Percentiles rank a stretch among this genome's conserved stretches.
Evolutionary conservation across 2,113 vertebrate genomes (phyloP).

Genomic region (Misgurnus anguillicaudatus): DNA sequence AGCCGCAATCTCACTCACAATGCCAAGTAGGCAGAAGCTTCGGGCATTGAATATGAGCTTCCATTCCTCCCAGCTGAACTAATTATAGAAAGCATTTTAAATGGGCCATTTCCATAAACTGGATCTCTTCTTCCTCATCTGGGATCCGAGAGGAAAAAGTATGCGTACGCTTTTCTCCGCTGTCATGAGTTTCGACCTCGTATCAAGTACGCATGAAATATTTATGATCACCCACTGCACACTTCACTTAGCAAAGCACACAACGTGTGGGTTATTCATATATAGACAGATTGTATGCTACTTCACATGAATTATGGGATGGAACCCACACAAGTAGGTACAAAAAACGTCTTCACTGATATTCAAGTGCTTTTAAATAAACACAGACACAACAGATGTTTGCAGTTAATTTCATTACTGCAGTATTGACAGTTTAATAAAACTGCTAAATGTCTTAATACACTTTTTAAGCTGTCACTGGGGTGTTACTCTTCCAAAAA

Average conservation of each 20-base stretch:
- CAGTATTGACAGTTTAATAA: constrained; percentile 25
- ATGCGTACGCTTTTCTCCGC: not conserved
- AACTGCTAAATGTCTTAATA: not conserved
- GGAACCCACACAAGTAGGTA: constrained; percentile 1
- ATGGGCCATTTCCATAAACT: constrained; percentile 51
- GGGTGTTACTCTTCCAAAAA: too few species aligned
- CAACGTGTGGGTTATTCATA: constrained; percentile 3
- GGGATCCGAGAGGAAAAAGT: constrained; percentile 23
- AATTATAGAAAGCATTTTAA: constrained; percentile 54
- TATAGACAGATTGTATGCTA: not conserved
- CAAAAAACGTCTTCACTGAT: not conserved
- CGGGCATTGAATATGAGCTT: constrained; percentile 28
- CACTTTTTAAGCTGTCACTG: too few species aligned
- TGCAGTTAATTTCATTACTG: constrained; percentile 22
- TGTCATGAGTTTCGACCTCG: constrained; percentile 16
- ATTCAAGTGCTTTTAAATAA: constrained; percentile 23
- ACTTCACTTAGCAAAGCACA: constrained; percentile 7
- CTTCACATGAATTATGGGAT: not conserved
- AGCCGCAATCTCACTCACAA: constrained; percentile 37
- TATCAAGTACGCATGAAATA: constrained; percentile 19
- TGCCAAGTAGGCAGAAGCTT: constrained; percentile 43
- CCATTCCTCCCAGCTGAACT: constrained; percentile 47
- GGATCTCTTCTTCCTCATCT: constrained; percentile 27
- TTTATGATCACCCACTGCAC: constrained; percentile 24
- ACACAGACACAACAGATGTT: constrained; percentile 29